These are phyloP conservation scores for Dryocosmus kuriphilus DNA, from an alignment of 2,888 invertebrate species.

Conservation along the genomic window DNA sequence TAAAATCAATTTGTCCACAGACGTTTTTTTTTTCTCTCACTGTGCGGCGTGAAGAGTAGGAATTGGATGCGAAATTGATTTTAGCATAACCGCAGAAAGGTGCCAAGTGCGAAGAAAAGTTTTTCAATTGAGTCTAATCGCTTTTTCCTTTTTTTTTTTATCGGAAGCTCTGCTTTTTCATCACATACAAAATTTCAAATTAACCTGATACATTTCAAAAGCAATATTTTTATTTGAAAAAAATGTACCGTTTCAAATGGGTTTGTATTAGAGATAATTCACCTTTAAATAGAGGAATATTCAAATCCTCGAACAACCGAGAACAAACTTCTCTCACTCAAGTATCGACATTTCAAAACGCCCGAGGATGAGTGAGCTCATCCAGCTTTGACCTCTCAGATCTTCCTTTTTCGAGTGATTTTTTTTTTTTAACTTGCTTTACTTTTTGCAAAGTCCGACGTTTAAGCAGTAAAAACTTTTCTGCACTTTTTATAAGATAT, in stretches of 20 bases:
- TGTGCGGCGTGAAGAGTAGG: not conserved
- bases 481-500: not conserved
- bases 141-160: not conserved
- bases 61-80: not conserved
- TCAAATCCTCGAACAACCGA: not conserved
- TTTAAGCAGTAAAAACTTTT: not conserved
- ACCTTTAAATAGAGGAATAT: not conserved
- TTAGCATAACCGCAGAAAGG: not conserved
- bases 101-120: not conserved
- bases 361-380: not conserved
- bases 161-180: not conserved
- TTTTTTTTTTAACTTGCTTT: not conserved
- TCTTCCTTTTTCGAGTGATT: not conserved
- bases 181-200: not conserved
- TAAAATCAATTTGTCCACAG: too few relatives aligned
- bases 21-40: too few relatives aligned
- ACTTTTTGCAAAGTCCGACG: not conserved
- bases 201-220: not conserved
- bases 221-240: not conserved
- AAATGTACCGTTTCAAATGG: too few relatives aligned
- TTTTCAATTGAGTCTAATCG: not conserved
- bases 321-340: not conserved
- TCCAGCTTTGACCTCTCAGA: not conserved
- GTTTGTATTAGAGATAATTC: too few relatives aligned
- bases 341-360: not conserved